Conservation (phyloP, 2,113 vertebrate genomes). For the Myodes glareolus region DNA sequence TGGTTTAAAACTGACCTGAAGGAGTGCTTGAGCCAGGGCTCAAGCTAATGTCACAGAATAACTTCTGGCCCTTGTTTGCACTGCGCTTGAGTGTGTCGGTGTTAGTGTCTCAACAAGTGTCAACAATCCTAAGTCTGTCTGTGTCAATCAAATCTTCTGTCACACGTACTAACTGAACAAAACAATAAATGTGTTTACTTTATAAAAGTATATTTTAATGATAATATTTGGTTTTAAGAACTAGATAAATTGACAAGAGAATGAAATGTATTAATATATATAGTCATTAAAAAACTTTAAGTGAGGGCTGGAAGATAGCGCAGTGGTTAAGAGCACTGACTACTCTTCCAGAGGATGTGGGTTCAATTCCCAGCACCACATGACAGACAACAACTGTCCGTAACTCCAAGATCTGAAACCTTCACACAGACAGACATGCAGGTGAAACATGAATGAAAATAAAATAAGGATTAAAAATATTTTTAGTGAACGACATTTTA, state of each 20-base stretch:
- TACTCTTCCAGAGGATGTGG: too few species aligned
- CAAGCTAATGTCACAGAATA: not conserved
- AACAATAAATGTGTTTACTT: constrained; percentile 6
- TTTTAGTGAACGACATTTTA: not conserved
- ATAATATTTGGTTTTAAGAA: not conserved
- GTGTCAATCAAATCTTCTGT: not conserved
- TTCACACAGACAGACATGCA: too few species aligned
- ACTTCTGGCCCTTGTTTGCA: not conserved
- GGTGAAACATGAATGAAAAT: too few species aligned
- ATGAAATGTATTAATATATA: not conserved
- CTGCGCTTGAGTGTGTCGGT: not conserved
- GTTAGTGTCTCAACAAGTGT: not conserved
- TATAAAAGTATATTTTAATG: not conserved
- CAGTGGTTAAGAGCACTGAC: too few species aligned
- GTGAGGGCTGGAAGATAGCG: too few species aligned
- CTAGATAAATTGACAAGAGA: not conserved
- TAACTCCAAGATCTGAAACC: too few species aligned
- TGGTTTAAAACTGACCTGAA: not conserved
- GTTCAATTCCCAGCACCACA: too few species aligned
- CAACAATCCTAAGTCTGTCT: not conserved
- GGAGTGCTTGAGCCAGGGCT: not conserved
- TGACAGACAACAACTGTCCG: too few species aligned
- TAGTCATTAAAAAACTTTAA: not conserved
- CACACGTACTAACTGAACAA: not conserved
- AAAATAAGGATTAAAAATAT: not conserved